Conservation (phyloP, 2,888 invertebrate genomes). For the Troides oblongomaculatus region DNA sequence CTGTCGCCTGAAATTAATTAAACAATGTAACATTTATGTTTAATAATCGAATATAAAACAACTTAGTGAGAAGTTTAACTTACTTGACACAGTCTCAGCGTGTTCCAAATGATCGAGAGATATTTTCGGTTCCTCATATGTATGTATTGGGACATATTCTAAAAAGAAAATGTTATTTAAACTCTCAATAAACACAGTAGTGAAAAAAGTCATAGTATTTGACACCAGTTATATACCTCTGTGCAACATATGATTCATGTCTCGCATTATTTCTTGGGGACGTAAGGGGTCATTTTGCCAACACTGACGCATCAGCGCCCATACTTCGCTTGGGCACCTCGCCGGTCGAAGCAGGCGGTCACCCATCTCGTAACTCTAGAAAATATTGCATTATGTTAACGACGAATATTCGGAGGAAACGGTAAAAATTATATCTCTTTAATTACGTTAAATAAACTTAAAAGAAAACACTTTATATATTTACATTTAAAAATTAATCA, state of each 20-base stretch:
- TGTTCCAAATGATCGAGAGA: slow-evolving; percentile 63
- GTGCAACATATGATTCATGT: slow-evolving; percentile 89
- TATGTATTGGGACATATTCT: slow-evolving; percentile 68
- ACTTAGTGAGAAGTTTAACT: slow-evolving; percentile 37
- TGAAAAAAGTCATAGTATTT: background rate
- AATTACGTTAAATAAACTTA: no score
- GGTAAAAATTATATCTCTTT: no score
- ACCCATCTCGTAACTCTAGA: slow-evolving; percentile 84
- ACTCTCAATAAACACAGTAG: background rate
- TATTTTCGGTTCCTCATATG: slow-evolving; percentile 70
- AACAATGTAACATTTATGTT: background rate
- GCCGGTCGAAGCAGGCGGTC: slow-evolving; percentile 83
- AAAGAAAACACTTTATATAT: no score
- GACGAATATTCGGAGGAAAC: background rate
- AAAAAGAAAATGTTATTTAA: slow-evolving; percentile 33
- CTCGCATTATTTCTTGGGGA: slow-evolving; percentile 92
- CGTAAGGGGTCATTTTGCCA: slow-evolving; percentile 89
- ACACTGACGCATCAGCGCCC: slow-evolving; percentile 87
- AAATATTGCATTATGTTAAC: background rate
- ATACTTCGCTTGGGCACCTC: slow-evolving; percentile 87
- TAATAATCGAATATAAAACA: no score
- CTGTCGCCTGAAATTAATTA: slow-evolving; percentile 51
- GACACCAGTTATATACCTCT: slow-evolving; percentile 69
- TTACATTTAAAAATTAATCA: no score
- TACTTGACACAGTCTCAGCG: slow-evolving; percentile 67